A percentile compares a stretch with the other conserved stretches of the same genome.
phyloP scores from a whole-genome alignment of 92 coral and sea anemone genomes.

The Zoanthus sansibaricus region DNA sequence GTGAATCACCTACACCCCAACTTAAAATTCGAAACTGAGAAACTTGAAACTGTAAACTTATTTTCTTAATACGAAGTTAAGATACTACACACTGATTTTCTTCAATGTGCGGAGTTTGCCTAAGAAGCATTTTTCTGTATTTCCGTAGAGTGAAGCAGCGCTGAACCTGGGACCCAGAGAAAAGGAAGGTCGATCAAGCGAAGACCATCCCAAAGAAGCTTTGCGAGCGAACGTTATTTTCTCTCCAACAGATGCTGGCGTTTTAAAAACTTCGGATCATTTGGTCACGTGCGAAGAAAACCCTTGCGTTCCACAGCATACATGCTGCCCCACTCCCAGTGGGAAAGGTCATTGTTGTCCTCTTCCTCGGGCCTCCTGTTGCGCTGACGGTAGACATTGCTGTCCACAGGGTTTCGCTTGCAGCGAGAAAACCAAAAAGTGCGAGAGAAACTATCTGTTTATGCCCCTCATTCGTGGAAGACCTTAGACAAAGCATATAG shows the following conservation, averaged over 20 bases:
- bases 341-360: conserved; percentile 77
- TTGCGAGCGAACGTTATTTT: conserved; percentile 17
- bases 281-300: conserved; percentile 30
- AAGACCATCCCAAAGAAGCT: background rate
- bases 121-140: background rate
- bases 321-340: conserved; percentile 61
- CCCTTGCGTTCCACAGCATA: conserved; percentile 51
- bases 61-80: too few species aligned
- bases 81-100: too few species aligned
- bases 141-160: background rate
- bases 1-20: background rate
- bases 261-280: conserved; percentile 44
- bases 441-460: conserved; percentile 22
- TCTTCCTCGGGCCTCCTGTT: conserved; percentile 76
- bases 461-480: conserved; percentile 31
- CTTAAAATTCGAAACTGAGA: background rate
- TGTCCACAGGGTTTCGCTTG: conserved; percentile 85
- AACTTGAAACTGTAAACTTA: background rate
- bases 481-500: background rate
- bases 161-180: background rate
- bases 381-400: conserved; percentile 72
- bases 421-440: conserved; percentile 42
- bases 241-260: background rate
- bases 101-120: too few species aligned
- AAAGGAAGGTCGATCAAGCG: background rate